These are phyloP conservation scores for Synergus itoensis DNA, from an alignment of 2,888 invertebrate species.

Conservation along the genomic window DNA sequence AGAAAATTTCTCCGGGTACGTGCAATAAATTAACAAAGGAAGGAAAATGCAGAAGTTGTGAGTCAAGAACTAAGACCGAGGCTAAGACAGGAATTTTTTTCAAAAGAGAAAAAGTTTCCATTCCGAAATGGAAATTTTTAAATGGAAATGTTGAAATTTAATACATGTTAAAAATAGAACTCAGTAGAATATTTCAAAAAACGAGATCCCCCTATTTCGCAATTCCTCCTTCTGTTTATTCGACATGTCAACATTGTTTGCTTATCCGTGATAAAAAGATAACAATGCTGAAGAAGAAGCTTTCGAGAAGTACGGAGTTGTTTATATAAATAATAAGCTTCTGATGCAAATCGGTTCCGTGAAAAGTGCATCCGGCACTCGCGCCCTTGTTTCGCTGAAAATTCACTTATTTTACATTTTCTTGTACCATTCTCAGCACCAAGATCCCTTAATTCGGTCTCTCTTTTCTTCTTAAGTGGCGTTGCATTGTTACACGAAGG, in stretches of 20 bases:
- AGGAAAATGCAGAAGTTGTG: not conserved
- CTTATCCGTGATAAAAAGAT: not conserved
- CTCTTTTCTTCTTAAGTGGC: conserved; percentile 9
- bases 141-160: not conserved
- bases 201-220: too few relatives aligned
- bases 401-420: conserved; percentile 20
- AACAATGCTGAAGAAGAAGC: not conserved
- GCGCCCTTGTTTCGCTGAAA: not conserved
- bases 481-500: conserved; percentile 10
- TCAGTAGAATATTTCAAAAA: too few relatives aligned
- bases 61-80: not conserved
- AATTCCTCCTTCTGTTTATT: not conserved
- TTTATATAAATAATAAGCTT: not conserved
- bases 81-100: not conserved
- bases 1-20: conserved; percentile 6
- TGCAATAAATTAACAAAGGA: not conserved
- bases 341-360: conserved; percentile 14
- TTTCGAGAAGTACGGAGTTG: not conserved
- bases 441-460: conserved; percentile 19
- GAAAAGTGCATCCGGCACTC: not conserved
- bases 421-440: conserved; percentile 11
- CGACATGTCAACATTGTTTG: not conserved
- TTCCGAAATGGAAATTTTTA: too few relatives aligned
- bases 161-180: not conserved
- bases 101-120: not conserved